phyloP scores from a whole-genome alignment of 2,113 vertebrate genomes.

The Marcusenius ussheri region DNA sequence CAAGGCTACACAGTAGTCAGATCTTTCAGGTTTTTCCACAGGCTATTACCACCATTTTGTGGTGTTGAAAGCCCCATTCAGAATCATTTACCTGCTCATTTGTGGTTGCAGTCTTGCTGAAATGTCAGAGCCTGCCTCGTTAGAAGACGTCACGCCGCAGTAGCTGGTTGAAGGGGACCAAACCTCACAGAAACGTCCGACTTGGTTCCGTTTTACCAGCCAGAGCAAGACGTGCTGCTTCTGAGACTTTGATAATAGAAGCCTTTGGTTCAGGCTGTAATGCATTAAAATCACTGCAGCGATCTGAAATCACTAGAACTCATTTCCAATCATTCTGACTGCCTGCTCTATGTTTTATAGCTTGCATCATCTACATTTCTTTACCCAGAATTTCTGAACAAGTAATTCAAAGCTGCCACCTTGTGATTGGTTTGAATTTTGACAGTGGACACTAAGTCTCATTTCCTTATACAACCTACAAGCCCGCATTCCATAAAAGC shows the following conservation, averaged over 20 bases:
- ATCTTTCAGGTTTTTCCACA: not conserved
- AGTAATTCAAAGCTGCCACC: not conserved
- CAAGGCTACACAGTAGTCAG: not conserved
- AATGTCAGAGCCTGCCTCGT: not conserved
- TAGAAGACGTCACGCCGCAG: constrained; percentile 43
- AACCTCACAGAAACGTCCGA: constrained; percentile 75
- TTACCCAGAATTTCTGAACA: not conserved
- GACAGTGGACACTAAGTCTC: not conserved
- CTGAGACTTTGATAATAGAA: not conserved
- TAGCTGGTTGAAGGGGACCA: constrained; percentile 94
- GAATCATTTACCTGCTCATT: not conserved
- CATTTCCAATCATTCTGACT: not conserved
- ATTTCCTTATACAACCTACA: not conserved
- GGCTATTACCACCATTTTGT: not conserved
- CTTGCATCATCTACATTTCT: not conserved
- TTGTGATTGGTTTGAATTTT: not conserved
- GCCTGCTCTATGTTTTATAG: not conserved
- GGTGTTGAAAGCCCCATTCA: not conserved
- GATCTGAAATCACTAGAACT: not conserved
- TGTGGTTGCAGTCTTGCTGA: not conserved
- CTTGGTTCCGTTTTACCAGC: constrained; percentile 92
- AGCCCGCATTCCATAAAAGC: not conserved
- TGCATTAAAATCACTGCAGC: not conserved
- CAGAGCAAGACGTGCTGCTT: constrained; percentile 60
- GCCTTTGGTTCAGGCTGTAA: not conserved